phyloP scores from a whole-genome alignment of 2,888 invertebrate genomes.

The Mythimna ferrago region DNA sequence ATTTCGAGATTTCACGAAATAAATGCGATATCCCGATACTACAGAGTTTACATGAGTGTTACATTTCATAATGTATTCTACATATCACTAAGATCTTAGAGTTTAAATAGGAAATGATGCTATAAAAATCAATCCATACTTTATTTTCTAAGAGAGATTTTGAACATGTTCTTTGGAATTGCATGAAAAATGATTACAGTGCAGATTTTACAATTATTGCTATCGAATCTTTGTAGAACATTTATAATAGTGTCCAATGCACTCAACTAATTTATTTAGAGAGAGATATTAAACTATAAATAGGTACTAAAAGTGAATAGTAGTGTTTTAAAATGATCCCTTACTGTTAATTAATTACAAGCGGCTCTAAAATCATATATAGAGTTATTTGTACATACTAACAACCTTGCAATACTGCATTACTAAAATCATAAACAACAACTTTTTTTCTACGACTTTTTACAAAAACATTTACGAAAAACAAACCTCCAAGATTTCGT shows the following conservation, averaged over 20 bases:
- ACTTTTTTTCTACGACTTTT: no score
- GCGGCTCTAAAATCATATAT: conserved; percentile 14
- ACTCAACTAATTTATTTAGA: neutral
- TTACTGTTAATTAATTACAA: conserved; percentile 33
- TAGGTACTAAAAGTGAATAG: neutral
- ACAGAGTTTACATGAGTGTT: conserved; percentile 17
- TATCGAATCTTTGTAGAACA: neutral
- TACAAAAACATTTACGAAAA: no score
- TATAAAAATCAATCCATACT: conserved; percentile 4
- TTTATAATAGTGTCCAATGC: neutral
- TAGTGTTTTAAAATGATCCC: conserved; percentile 11
- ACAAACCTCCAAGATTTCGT: no score
- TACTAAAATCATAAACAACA: no score
- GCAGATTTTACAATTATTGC: neutral
- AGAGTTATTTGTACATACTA: no score
- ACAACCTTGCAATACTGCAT: no score
- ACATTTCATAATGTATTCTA: conserved; percentile 2
- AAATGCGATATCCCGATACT: conserved; percentile 27
- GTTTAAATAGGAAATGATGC: neutral
- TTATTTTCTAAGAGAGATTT: neutral
- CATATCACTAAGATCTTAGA: neutral
- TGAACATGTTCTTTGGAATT: neutral
- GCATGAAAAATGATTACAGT: neutral
- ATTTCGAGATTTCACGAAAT: neutral
- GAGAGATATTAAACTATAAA: neutral